A percentile compares a stretch with the other conserved stretches of the same genome.
Evolutionary conservation across 2,113 vertebrate genomes (phyloP).

Genomic region (Anolis sagrei): DNA sequence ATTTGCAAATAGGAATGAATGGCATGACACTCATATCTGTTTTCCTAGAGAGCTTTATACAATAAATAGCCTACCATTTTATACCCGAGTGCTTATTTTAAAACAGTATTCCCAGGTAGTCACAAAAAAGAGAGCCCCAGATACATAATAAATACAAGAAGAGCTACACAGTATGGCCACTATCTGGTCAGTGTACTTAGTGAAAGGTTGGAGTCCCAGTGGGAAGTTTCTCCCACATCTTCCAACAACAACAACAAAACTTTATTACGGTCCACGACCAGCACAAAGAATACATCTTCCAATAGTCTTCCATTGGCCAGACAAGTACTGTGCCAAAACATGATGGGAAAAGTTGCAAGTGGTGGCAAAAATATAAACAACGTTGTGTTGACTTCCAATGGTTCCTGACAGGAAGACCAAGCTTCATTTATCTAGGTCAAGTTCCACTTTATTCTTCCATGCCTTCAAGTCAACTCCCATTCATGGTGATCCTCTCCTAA

Average conservation of each 20-base stretch:
- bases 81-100: neutral
- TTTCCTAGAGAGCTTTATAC: slow-evolving; percentile 14
- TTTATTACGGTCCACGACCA: no score
- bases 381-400: neutral
- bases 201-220: neutral
- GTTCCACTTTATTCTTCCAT: no score
- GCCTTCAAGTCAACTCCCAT: no score
- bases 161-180: neutral
- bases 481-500: no score
- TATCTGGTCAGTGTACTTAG: neutral
- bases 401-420: neutral
- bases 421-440: neutral
- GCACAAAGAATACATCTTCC: no score
- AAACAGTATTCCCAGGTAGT: slow-evolving; percentile 16
- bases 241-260: neutral
- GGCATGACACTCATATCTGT: neutral
- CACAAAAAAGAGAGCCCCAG: neutral
- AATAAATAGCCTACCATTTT: slow-evolving; percentile 30
- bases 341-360: neutral
- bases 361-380: neutral
- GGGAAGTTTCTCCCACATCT: no score
- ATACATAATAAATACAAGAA: slow-evolving; percentile 18
- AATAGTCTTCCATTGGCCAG: neutral
- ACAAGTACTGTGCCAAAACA: neutral
- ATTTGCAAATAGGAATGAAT: neutral